Base-by-base conservation (phyloP, 2,797 vertebrate genomes). In the Spea hammondii region DNA sequence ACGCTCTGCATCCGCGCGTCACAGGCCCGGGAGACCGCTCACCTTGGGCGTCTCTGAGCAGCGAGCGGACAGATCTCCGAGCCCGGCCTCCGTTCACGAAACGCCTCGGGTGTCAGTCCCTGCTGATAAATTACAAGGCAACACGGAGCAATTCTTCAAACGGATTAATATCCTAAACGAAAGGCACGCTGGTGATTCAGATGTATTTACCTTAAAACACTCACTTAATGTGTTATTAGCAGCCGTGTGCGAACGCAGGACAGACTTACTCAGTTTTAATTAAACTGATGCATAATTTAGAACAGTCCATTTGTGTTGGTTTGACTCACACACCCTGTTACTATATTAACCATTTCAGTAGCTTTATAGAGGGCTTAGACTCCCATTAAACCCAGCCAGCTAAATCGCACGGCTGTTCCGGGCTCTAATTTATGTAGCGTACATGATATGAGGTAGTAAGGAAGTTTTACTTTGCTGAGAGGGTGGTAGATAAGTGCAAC, bases 161-260 rank as follows among this genome's bases (percentile, higher is more conserved):
- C n/a, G 75, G 78, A 79, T 79, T 79, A 75, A 79, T 79, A 49
- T 79, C 65, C 50, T 65, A 50, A 64, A 72, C 57, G 65, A 62
- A 70, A 79, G 71, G 71, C 65, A 74, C 78, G 64, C 49, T 62
- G 72, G 65, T 65, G 78, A 79, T 75, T 75, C 78, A 70, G 54
- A 74, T 54, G 78, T 79, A 75, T 74, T 79, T 79, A 79, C 78
- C 72, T 74, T 74, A 70, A 74, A 70, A 74, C 72, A 65, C 72
- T 79, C 13, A 32, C 55, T 79, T 70, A 74, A 74, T 79, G 78
- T 48, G 71, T 64, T 74, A 45, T 14, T 74, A 70, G 70, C 71
- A 74, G 72, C 54, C 72, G 55, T 48, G 72, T 69, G 71, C 46
- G 51, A 46, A 47, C 55, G 48, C 10, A 57, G 59, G 57, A 49